A percentile compares a stretch with the other conserved stretches of the same genome.
Evolutionary conservation across 2,113 vertebrate species (phyloP).

Genomic region (Microtus oregoni): DNA sequence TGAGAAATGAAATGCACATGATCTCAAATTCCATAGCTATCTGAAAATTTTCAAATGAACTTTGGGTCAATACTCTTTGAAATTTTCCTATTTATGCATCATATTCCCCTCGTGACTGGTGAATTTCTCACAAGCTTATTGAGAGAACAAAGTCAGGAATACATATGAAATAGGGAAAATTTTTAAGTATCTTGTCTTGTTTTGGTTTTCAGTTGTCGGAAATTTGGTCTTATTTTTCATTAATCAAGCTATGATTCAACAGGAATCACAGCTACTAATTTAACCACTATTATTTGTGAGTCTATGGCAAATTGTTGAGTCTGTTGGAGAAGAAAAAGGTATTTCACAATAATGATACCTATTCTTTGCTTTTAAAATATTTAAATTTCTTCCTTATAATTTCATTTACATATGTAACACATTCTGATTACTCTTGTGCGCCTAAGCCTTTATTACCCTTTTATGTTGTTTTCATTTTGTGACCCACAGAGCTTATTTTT

Average conservation of each 20-base stretch:
- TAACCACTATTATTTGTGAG: not conserved
- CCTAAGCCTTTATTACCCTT: not conserved
- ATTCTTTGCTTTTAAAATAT: not conserved
- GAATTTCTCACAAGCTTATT: not conserved
- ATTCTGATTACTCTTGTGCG: not conserved
- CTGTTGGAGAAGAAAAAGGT: not conserved
- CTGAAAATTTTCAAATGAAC: constrained; percentile 2
- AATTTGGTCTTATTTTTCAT: not conserved
- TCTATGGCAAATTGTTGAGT: not conserved
- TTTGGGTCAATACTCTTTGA: not conserved
- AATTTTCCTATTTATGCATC: constrained; percentile 7
- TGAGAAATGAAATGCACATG: not conserved
- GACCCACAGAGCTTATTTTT: not conserved
- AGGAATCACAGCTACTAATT: not conserved
- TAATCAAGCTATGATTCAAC: not conserved
- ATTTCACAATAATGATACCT: not conserved
- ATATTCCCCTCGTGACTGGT: not conserved
- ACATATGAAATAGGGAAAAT: not conserved
- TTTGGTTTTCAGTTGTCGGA: not conserved
- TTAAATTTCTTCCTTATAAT: not conserved
- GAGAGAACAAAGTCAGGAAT: not conserved
- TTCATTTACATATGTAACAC: not conserved
- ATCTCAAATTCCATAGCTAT: not conserved
- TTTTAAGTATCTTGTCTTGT: not conserved
- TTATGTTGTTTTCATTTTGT: not conserved